Evolutionary conservation across 2,888 invertebrate genomes (phyloP), one percentile per base, ranked within the genome.

Genomic region (Hydraecia micacea): DNA sequence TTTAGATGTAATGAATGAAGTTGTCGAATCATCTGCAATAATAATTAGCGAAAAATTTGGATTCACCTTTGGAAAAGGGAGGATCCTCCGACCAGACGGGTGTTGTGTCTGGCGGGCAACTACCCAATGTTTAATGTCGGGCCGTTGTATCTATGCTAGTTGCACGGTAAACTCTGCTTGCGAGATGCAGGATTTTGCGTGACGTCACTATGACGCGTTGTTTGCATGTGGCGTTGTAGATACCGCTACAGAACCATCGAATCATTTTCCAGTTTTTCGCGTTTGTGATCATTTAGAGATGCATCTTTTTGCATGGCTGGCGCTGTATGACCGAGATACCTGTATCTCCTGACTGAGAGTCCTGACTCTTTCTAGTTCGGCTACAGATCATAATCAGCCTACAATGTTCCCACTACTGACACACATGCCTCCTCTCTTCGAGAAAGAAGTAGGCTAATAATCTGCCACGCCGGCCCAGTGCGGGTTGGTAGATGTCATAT

Each of bases 1-100:
- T 76, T 84, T 65, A 46, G 21, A 70, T 4, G 7, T 62, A n/a
- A 39, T 84, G n/a, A 73, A 69, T 75, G 15, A 6, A 73, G 58
- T 1, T 81, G 66, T 67, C 15, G 49, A 73, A 60, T 73, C 55
- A 70, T 81, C 1, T 5, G 0, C 6, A 42, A 15, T 69, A n/a
- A n/a, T n/a, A 65, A 73, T 60, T 58, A n/a, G 1, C 36, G 11
- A 52, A 36, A 32, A 68, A 18, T 0, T 46, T 58, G 5, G 0
- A 52, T 25, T 36, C 11, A 6, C 21, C 6, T 18, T 49, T 32
- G 3, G 3, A 32, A 32, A 32, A 32, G 32, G 3, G 32, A 32
- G 32, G 32, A 32, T 32, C 32, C 32, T 32, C 32, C 32, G n/a
- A n/a, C n/a, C n/a, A n/a, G n/a, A n/a, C n/a, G 32, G 32, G 32